Base-by-base conservation (phyloP, 2,113 vertebrate species). In the Gavialis gangeticus region DNA sequence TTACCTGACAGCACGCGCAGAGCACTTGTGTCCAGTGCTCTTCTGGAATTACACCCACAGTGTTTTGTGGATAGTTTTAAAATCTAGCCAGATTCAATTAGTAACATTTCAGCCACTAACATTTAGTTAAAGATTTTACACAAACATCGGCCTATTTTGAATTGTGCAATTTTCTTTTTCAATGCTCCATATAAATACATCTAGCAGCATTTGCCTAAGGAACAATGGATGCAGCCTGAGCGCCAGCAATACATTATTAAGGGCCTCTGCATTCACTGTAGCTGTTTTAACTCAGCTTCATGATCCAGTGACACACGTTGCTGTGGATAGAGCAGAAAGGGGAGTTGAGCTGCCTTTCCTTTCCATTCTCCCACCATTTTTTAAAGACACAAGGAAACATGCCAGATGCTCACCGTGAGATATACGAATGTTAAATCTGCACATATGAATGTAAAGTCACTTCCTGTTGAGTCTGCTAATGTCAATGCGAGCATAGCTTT, bases 111-210 rank as follows among this genome's bases (percentile, higher is more conserved):
- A 94, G 88, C 92, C 46, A 67, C 30, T 25, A 73, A 76, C 91
- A 76, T 12, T 71, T 71, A 37, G 37, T 46, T 30, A 46, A 37
- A 71, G 21, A 46, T 22, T 46, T 37, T 37, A 71, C 12, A 71
- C 69, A 37, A 22, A 71, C 14, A 12, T 10, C 24, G 34, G 69
- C 34, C 69, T 71, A 37, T 22, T 46, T 24, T 46, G 69, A 12
- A 46, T 12, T 12, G 15, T 46, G 34, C 19, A 11, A 64, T 82
- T 95, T 71, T 96, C 80, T 95, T 85, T 30, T 82, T n/a, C 78
- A 94, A 94, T 92, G 89, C 67, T 94, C 95, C 84, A 91, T 85
- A 88, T 94, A 91, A 87, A 94, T 92, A 96, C 96, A 96, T 87
- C 87, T 85, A 89, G 84, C 77, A 66, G 14, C 81, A 46, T 84